Base-by-base conservation (phyloP, 2,113 vertebrate genomes). In the Sinocyclocheilus rhinocerous region DNA sequence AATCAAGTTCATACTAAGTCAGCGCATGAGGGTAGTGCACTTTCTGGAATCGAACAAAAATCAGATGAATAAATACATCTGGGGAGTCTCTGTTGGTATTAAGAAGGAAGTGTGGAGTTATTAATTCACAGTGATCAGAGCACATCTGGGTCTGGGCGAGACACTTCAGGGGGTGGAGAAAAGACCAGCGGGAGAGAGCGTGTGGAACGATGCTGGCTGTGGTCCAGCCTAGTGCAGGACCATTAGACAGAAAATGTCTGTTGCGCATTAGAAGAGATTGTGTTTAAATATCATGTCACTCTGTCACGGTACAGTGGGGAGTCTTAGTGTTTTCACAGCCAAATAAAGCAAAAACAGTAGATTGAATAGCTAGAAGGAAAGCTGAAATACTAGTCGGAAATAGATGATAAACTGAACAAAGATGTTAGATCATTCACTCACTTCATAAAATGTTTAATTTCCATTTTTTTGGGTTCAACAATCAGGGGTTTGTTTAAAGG, bases 1-100 rank as follows among this genome's bases (percentile, higher is more conserved):
- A 50, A 42, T 77, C 91, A 88, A 85, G 88, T 87, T 91, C 87
- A 89, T 75, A 69, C 24, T 63, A 85, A 75, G 36, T 20, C 22
- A 13, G 18, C 4, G 24, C 15, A 78, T 42, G n/a, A 61, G 55
- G 16, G 52, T 26, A 59, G 33, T 57, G 33, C 10, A 18, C 63
- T 33, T 42, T 73, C 63, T 42, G 52, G 42, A 57, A 81, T 65
- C 29, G 2, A 86, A 52, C 52, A 33, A 61, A 85, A 73, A 48
- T 75, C 67, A 70, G 82, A 87, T 84, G 65, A 79, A 78, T 84
- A 61, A 52, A 73, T 20, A 84, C 42, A 72, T 67, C 48, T 79
- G 29, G 45, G 50, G 26, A 52, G 55, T 33, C 42, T 81, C 69
- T 36, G 78, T n/a, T 86, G 57, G 63, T 88, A 76, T 48, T 2